Evolutionary conservation across 2,888 invertebrate species (phyloP), one percentile per base, ranked within the genome.

Genomic region (Trilocha varians): DNA sequence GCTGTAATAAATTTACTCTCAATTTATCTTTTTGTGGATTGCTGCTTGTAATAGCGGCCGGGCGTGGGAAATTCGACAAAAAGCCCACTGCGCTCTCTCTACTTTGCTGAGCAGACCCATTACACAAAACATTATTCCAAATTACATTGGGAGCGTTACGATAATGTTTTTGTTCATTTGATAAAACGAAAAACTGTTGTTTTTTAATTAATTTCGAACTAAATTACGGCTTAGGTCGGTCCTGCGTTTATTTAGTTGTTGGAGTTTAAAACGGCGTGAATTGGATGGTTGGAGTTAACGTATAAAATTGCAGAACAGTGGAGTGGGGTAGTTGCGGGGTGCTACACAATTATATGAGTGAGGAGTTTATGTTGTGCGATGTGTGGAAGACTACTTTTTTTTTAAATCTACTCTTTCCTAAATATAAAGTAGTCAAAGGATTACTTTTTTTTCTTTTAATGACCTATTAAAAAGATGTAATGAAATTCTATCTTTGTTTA

Each of bases 51-150:
- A 61, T 62, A 59, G 65, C 59, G 59, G 59, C 52, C 48, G 59
- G 62, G 63, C 68, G 70, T 68, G 70, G 64, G 67, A 67, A 70
- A 56, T 55, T 64, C 59, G 50, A 52, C 70, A 68, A 70, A 67
- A 67, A 68, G 67, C 66, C 65, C 64, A 66, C 66, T 57, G 62
- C 66, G 62, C 59, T 60, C 66, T 25, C 25, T 64, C 64, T 69
- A 67, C 67, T 70, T 67, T 67, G 57, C 61, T 53, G 67, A 68
- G 63, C 66, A 65, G 62, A 65, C 62, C 74, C 72, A 74, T 78
- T 77, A 76, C 70, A 69, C 71, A 73, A 72, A 74, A 72, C 73
- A 76, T 77, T 78, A 78, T 77, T 77, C 67, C 68, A 78, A 78
- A 78, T 78, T 76, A 73, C 75, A 73, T 70, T 62, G 67, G 70